phyloP scores from a whole-genome alignment of 2,797 vertebrate species.

The Scyliorhinus canicula region DNA sequence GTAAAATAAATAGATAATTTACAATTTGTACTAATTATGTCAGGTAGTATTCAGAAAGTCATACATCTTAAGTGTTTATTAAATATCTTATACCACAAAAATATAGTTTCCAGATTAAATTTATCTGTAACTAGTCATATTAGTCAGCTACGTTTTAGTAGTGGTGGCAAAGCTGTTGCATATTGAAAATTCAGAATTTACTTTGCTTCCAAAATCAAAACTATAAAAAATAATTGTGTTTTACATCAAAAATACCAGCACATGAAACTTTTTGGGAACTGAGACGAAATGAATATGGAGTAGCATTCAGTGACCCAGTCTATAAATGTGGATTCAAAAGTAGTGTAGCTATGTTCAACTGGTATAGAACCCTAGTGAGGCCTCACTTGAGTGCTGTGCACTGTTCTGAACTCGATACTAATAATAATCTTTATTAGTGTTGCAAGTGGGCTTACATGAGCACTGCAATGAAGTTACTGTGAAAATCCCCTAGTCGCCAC shows the following conservation, averaged over 20 bases:
- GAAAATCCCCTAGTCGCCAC: no score
- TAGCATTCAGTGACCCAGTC: neutral
- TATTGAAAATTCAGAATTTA: neutral
- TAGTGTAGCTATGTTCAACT: no score
- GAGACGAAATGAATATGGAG: neutral
- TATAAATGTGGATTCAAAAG: neutral
- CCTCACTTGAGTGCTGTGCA: no score
- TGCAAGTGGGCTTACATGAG: no score
- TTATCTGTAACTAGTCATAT: no score
- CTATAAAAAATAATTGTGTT: neutral
- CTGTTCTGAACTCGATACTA: no score
- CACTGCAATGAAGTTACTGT: no score
- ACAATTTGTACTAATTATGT: neutral
- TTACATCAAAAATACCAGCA: neutral
- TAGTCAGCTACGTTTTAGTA: no score
- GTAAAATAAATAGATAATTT: neutral
- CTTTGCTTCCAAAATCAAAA: neutral
- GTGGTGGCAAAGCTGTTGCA: neutral
- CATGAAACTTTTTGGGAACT: neutral
- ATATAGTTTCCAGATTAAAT: neutral
- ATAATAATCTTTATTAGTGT: no score
- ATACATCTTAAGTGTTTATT: neutral
- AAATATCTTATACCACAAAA: neutral
- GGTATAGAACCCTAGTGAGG: no score
- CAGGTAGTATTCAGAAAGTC: neutral